phyloP scores from a whole-genome alignment of 1,140 invertebrate species.

The Bombus terrestris region DNA sequence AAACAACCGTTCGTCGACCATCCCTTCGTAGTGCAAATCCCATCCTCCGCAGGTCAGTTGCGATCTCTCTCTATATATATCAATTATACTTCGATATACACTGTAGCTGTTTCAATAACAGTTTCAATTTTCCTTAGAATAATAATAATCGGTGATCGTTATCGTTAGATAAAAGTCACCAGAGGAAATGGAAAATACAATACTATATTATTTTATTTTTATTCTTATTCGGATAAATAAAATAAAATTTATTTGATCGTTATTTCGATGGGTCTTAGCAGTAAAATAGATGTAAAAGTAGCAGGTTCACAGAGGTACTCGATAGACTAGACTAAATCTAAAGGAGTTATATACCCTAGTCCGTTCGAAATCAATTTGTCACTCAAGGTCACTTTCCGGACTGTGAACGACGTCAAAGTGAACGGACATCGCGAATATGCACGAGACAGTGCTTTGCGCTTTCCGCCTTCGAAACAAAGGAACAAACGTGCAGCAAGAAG shows the following conservation, averaged over 20 bases:
- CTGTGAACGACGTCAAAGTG: slow-evolving; percentile 25
- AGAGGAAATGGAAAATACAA: background rate
- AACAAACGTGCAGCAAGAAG: slow-evolving; percentile 8
- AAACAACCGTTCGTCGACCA: slow-evolving; percentile 71
- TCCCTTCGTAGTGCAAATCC: slow-evolving; percentile 63
- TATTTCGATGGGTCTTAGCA: background rate
- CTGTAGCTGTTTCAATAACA: background rate
- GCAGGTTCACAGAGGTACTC: background rate
- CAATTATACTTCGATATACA: slow-evolving; percentile 61
- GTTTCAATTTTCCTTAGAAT: background rate
- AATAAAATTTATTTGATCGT: background rate
- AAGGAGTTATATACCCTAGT: background rate
- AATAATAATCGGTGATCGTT: too few species aligned
- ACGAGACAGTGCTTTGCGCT: slow-evolving; percentile 5
- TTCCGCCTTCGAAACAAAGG: slow-evolving; percentile 4
- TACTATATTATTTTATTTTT: background rate
- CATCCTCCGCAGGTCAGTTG: slow-evolving; percentile 59
- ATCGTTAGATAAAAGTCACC: background rate
- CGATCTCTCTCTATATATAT: slow-evolving; percentile 75
- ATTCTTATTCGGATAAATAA: background rate
- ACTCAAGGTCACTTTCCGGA: slow-evolving; percentile 6
- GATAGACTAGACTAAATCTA: background rate
- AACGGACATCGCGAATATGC: background rate
- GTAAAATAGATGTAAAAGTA: background rate
- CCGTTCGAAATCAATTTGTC: slow-evolving; percentile 1